Conservation (phyloP, 2,113 vertebrate species). For the Tachysurus fulvidraco region DNA sequence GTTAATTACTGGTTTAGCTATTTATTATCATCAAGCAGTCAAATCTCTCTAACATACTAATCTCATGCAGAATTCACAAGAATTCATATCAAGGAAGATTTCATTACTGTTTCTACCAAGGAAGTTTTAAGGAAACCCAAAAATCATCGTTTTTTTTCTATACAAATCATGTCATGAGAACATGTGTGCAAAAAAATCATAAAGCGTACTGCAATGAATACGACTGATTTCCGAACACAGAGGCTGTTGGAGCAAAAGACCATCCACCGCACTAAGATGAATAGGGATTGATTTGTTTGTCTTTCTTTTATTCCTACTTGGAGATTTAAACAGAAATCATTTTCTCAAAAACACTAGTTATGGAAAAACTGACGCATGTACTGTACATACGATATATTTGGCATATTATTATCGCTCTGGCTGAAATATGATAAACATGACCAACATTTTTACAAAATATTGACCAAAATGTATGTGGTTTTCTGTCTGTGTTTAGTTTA, state of each 20-base stretch:
- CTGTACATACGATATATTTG: not conserved
- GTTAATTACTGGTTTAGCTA: not conserved
- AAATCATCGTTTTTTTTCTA: not conserved
- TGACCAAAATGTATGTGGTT: not conserved
- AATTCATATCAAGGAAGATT: not conserved
- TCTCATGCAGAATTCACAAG: not conserved
- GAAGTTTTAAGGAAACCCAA: not conserved
- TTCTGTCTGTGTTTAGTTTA: not conserved
- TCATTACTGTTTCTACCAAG: not conserved
- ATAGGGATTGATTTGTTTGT: not conserved
- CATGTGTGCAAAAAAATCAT: not conserved
- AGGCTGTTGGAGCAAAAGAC: not conserved
- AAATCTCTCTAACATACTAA: not conserved
- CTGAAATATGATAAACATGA: too few relatives aligned
- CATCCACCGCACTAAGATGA: not conserved
- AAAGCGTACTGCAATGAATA: not conserved
- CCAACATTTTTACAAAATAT: not conserved
- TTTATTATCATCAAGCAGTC: not conserved
- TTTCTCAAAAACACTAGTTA: not conserved
- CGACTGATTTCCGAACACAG: not conserved
- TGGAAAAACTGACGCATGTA: not conserved
- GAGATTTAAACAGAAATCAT: not conserved
- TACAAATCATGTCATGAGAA: not conserved
- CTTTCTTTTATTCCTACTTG: not conserved
- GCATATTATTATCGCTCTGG: not conserved